Conservation (phyloP, 2,113 vertebrate species). For the Oxygymnocypris stewartii region DNA sequence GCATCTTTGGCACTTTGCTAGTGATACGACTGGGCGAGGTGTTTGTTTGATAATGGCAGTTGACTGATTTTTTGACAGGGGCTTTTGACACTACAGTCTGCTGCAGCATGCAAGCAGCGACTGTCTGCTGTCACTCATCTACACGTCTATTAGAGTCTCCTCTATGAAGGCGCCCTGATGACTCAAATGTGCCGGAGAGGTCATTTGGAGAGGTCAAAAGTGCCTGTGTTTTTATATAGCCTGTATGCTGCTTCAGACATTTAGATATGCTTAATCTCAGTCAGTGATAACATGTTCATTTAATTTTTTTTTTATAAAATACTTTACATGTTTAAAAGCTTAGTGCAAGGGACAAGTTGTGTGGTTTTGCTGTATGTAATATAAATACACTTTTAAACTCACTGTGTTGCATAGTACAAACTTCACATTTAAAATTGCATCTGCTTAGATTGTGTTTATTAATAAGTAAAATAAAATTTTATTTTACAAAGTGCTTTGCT, state of each 20-base stretch:
- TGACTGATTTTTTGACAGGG: constrained; percentile 79
- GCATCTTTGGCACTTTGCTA: constrained; percentile 73
- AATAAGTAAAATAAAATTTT: no score
- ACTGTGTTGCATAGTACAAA: background rate
- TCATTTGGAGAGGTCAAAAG: constrained; percentile 7
- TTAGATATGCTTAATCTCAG: background rate
- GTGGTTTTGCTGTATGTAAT: background rate
- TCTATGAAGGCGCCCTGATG: constrained; percentile 13
- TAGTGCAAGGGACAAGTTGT: background rate
- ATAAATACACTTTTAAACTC: background rate
- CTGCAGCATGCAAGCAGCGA: constrained; percentile 66
- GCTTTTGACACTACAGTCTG: constrained; percentile 68
- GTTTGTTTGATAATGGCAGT: constrained; percentile 53
- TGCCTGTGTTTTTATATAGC: background rate
- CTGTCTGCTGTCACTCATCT: constrained; percentile 73
- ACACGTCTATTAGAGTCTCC: constrained; percentile 40
- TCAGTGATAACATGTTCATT: background rate
- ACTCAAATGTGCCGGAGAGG: background rate
- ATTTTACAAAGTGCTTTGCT: background rate
- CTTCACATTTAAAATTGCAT: background rate
- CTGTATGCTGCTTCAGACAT: background rate
- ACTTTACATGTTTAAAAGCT: background rate
- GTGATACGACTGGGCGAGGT: constrained; percentile 66
- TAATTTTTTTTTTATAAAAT: background rate
- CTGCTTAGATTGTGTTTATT: background rate